A percentile compares a stretch with the other conserved stretches of the same genome.
phyloP scores from a whole-genome alignment of 2,113 vertebrate genomes.

The Oryzias curvinotus region DNA sequence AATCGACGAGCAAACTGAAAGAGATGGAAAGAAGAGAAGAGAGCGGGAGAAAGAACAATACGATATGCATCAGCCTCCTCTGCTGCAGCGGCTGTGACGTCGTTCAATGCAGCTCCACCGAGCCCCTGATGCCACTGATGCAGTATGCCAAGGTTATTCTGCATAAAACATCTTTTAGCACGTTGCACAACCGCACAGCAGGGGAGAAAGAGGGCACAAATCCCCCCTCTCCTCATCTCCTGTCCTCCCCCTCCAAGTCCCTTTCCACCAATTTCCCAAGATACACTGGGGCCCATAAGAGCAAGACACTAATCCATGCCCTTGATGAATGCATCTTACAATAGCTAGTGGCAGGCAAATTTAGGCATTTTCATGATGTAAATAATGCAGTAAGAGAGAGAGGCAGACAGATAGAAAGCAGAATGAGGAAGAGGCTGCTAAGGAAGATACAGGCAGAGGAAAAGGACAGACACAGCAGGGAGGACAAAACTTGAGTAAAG shows the following conservation, averaged over 20 bases:
- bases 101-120: conserved; percentile 55
- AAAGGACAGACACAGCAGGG: conserved; percentile 5
- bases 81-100: conserved; percentile 70
- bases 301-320: conserved; percentile 62
- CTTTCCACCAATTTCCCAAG: conserved; percentile 47
- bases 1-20: conserved; percentile 7
- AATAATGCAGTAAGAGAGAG: conserved; percentile 62
- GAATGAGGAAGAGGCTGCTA: conserved; percentile 1
- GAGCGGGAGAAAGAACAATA: conserved; percentile 18
- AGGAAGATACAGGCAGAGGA: conserved; percentile 11
- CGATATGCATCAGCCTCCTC: conserved; percentile 40
- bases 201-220: conserved; percentile 21
- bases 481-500: conserved; percentile 32
- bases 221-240: conserved; percentile 1
- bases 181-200: conserved; percentile 27
- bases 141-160: conserved; percentile 76
- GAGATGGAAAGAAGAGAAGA: neutral
- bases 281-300: conserved; percentile 63
- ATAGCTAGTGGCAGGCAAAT: conserved; percentile 76
- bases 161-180: conserved; percentile 52
- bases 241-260: conserved; percentile 22
- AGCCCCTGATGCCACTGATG: conserved; percentile 75
- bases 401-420: conserved; percentile 7
- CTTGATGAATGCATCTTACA: conserved; percentile 75
- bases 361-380: conserved; percentile 71